Percentiles rank a stretch among this genome's conserved stretches.
Conservation (phyloP, 2,888 invertebrate species). For the Leptothorax acervorum region DNA sequence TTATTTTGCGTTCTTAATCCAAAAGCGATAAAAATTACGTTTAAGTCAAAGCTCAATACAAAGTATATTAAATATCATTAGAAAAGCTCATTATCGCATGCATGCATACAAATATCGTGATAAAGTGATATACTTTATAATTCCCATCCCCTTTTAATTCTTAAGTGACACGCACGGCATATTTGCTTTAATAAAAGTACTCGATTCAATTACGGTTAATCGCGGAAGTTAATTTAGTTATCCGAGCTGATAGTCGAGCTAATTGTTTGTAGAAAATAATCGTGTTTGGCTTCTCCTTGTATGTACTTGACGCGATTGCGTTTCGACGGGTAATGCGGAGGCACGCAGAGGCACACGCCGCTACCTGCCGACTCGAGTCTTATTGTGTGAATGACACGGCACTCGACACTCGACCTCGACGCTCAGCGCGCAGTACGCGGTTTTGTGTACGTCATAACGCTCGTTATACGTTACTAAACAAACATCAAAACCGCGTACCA, state of each 20-base stretch:
- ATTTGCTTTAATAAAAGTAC: background rate
- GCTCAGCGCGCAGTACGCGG: too few relatives aligned
- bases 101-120: background rate
- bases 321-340: background rate
- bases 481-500: background rate
- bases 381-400: background rate
- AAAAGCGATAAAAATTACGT: background rate
- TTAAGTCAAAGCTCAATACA: background rate
- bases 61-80: background rate
- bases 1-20: background rate
- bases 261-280: constrained; percentile 6
- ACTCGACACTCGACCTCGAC: too few relatives aligned
- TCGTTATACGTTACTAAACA: background rate
- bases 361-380: background rate
- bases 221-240: background rate
- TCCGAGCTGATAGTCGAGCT: background rate
- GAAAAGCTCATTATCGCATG: background rate
- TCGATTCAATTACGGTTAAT: background rate
- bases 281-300: background rate
- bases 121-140: background rate
- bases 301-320: background rate
- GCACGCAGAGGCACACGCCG: background rate
- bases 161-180: background rate
- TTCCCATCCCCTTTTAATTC: background rate
- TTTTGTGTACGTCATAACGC: background rate